Evolutionary conservation across 1,140 invertebrate species (phyloP).

Genomic region (Caenorhabditis remanei): DNA sequence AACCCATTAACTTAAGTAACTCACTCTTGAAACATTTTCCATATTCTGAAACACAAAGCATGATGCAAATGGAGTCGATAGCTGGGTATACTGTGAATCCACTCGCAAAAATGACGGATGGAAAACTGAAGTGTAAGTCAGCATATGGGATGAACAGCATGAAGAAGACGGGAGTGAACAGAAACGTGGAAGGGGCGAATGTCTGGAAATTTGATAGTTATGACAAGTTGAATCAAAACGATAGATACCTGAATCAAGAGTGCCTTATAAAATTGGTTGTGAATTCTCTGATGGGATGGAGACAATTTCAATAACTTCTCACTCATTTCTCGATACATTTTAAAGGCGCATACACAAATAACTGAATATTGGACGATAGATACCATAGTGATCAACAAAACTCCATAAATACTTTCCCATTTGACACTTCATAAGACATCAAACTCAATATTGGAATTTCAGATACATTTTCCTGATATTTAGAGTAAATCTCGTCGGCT

Average conservation of each 20-base stretch:
- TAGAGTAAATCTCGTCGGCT: background rate
- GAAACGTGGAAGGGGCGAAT: background rate
- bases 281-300: background rate
- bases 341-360: background rate
- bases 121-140: background rate
- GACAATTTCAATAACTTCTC: background rate
- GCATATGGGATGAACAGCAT: background rate
- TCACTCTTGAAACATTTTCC: background rate
- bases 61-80: background rate
- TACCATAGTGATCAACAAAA: background rate
- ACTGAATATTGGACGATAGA: background rate
- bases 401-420: background rate
- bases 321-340: background rate
- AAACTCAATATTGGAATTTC: background rate
- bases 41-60: conserved; percentile 3
- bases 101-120: background rate
- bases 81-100: conserved; percentile 6
- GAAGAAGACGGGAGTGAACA: background rate
- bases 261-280: background rate
- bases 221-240: background rate
- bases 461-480: background rate
- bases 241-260: background rate
- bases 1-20: background rate
- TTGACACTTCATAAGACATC: background rate
- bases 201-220: background rate